Percentiles rank a stretch among this genome's conserved stretches.
Evolutionary conservation across 2,797 vertebrate genomes (phyloP).

Genomic region (Sebastiscus tertius): DNA sequence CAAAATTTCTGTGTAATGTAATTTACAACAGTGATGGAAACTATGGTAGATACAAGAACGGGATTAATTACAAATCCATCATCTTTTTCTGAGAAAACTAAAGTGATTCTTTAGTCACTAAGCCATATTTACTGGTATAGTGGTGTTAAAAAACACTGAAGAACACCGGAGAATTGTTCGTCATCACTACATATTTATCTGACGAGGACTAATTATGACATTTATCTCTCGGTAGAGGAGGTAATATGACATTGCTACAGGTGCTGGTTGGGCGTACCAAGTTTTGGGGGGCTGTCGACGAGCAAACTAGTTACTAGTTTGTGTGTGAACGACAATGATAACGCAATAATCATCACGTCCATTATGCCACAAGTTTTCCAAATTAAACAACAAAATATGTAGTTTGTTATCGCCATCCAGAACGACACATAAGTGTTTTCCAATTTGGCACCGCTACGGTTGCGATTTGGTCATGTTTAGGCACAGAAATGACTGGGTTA

Average conservation of each 20-base stretch:
- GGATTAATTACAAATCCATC: background rate
- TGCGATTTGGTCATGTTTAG: no score
- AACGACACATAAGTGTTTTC: no score
- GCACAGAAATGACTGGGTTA: no score
- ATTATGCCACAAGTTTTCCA: background rate
- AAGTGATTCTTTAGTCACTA: background rate
- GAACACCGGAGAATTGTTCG: background rate
- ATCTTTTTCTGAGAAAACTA: background rate
- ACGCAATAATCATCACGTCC: fast-evolving
- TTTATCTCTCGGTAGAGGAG: background rate
- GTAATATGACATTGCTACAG: background rate
- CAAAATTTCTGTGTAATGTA: background rate
- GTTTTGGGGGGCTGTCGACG: no score
- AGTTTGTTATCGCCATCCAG: fast-evolving
- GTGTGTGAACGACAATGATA: no score
- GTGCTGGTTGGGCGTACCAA: background rate
- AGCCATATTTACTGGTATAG: background rate
- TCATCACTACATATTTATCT: background rate
- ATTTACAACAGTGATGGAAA: background rate
- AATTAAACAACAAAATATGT: background rate
- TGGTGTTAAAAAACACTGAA: background rate
- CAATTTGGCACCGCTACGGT: no score
- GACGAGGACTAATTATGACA: background rate
- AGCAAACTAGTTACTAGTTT: fast-evolving
- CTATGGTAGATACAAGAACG: background rate